Percentiles rank a stretch among this genome's conserved stretches.
These are phyloP conservation scores for Liparis tanakae DNA, from an alignment of 2,797 vertebrate genomes.

Conservation along the genomic window DNA sequence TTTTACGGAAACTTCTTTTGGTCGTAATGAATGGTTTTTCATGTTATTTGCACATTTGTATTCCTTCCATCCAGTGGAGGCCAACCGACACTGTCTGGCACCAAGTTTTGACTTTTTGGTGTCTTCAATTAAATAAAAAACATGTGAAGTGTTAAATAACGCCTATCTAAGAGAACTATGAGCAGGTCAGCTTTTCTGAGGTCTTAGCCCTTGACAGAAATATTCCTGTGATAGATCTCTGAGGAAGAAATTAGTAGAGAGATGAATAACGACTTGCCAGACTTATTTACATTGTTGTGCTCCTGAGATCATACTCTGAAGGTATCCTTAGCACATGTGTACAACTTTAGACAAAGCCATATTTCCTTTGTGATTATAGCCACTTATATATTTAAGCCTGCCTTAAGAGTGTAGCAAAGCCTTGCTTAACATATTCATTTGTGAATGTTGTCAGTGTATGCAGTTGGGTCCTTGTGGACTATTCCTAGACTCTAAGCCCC, in stretches of 20 bases:
- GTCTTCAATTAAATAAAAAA: constrained; percentile 51
- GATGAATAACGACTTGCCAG: constrained; percentile 31
- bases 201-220: constrained; percentile 41
- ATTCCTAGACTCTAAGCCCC: constrained; percentile 64
- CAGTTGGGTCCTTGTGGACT: constrained; percentile 50
- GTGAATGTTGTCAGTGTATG: constrained; percentile 67
- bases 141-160: constrained; percentile 55
- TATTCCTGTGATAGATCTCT: constrained; percentile 39
- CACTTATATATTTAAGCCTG: constrained; percentile 64
- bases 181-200: constrained; percentile 30
- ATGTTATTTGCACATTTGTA: constrained; percentile 42
- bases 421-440: constrained; percentile 68
- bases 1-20: constrained; percentile 53
- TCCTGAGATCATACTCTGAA: constrained; percentile 46
- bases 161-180: constrained; percentile 30
- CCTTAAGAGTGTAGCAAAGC: constrained; percentile 56
- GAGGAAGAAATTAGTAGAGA: constrained; percentile 12
- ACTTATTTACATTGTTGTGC: constrained; percentile 47
- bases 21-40: constrained; percentile 41
- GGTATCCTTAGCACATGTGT: constrained; percentile 45
- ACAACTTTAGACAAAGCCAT: constrained; percentile 60
- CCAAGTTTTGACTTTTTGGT: constrained; percentile 49
- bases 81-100: constrained; percentile 31
- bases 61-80: constrained; percentile 28
- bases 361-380: constrained; percentile 62